phyloP scores from a whole-genome alignment of 2,888 invertebrate genomes.

The Hofmannophila pseudospretella region DNA sequence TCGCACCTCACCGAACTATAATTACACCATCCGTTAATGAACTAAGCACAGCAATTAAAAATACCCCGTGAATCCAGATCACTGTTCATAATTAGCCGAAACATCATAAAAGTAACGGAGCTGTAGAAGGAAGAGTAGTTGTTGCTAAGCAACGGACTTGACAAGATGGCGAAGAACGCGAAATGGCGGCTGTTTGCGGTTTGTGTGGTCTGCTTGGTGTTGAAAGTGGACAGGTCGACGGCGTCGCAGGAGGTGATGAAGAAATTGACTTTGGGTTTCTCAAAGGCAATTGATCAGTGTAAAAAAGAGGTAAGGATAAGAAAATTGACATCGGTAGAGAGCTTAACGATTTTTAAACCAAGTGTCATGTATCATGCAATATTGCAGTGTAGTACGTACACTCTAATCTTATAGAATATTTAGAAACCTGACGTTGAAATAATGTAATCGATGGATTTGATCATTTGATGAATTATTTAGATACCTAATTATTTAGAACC shows the following conservation, averaged over 20 bases:
- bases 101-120: conserved; percentile 4
- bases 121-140: background rate
- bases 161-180: conserved; percentile 28
- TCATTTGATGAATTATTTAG: too few species aligned
- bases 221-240: conserved; percentile 13
- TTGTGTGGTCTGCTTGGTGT: conserved; percentile 13
- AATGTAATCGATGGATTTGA: too few species aligned
- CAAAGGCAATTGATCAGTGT: conserved; percentile 42
- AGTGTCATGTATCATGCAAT: too few species aligned
- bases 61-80: background rate
- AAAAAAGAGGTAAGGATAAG: conserved; percentile 55
- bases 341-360: too few species aligned
- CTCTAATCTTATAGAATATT: too few species aligned
- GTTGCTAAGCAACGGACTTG: background rate
- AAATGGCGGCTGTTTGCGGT: conserved; percentile 31
- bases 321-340: too few species aligned
- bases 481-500: too few species aligned
- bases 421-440: too few species aligned
- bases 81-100: background rate
- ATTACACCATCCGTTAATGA: background rate
- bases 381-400: too few species aligned
- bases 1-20: background rate
- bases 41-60: background rate
- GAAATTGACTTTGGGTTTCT: conserved; percentile 46
- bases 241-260: conserved; percentile 50